These are phyloP conservation scores for Laspeyria flexula DNA, from an alignment of 2,888 invertebrate genomes.

Conservation along the genomic window DNA sequence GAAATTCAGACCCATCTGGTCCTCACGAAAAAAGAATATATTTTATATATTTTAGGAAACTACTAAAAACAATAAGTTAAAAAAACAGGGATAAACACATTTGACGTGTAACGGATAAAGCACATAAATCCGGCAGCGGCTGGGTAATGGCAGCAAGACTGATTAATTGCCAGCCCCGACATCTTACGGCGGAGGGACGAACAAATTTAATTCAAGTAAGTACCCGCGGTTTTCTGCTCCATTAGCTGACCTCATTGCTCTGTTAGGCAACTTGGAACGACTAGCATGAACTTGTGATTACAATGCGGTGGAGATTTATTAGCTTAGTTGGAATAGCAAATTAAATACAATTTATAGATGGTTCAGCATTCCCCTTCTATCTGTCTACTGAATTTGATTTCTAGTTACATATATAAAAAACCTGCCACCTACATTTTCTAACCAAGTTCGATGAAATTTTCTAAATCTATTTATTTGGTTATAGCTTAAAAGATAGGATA, in stretches of 20 bases:
- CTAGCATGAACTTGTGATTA: slow-evolving; percentile 32
- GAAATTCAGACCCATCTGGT: too few species aligned
- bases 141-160: slow-evolving; percentile 36
- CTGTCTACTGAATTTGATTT: too few species aligned
- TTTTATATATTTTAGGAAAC: too few species aligned
- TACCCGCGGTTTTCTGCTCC: slow-evolving; percentile 52
- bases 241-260: slow-evolving; percentile 47
- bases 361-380: too few species aligned
- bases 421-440: too few species aligned
- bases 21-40: too few species aligned
- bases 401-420: too few species aligned
- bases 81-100: slow-evolving; percentile 26
- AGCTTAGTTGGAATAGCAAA: background rate
- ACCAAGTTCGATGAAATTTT: too few species aligned
- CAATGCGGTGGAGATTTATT: slow-evolving; percentile 12
- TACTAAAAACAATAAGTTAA: slow-evolving; percentile 1
- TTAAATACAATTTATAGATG: background rate
- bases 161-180: slow-evolving; percentile 47
- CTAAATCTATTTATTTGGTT: too few species aligned
- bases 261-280: slow-evolving; percentile 37
- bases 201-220: slow-evolving; percentile 53
- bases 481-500: too few species aligned
- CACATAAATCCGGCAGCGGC: slow-evolving; percentile 43
- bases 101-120: slow-evolving; percentile 30
- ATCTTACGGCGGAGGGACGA: slow-evolving; percentile 38